Conservation (phyloP, 2,113 vertebrate species). For the Centropristis striata region DNA sequence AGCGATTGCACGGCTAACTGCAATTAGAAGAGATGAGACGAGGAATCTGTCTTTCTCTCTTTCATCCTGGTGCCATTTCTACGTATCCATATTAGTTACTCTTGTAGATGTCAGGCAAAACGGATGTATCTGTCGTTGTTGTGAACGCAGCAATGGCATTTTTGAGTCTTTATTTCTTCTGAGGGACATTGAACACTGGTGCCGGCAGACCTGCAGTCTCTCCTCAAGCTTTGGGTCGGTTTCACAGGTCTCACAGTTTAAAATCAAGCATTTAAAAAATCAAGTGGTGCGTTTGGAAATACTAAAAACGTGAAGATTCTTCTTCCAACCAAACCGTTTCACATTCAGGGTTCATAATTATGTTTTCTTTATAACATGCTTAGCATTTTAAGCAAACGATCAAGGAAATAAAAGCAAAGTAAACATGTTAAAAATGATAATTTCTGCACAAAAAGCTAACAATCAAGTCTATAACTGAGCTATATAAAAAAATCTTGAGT, state of each 20-base stretch:
- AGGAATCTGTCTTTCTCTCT: conserved; percentile 40
- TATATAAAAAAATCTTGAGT: neutral
- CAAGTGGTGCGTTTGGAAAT: neutral
- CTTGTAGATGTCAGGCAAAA: conserved; percentile 82
- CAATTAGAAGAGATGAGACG: conserved; percentile 24
- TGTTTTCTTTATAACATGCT: neutral
- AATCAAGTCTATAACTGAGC: neutral
- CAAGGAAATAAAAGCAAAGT: neutral
- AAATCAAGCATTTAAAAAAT: conserved; percentile 1
- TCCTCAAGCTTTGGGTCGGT: conserved; percentile 78
- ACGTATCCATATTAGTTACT: conserved; percentile 53
- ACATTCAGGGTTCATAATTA: conserved; percentile 16
- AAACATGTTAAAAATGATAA: neutral
- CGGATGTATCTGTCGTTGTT: conserved; percentile 76
- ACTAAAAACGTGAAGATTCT: neutral
- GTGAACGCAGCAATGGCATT: conserved; percentile 34
- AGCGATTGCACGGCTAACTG: conserved; percentile 55
- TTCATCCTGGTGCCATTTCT: conserved; percentile 85
- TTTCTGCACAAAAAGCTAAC: neutral
- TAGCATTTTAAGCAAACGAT: neutral
- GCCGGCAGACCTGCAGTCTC: conserved; percentile 80
- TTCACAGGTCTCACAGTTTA: conserved; percentile 50
- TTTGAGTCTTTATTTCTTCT: conserved; percentile 63
- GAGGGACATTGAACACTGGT: conserved; percentile 75
- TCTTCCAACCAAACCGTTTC: conserved; percentile 25